Evolutionary conservation across 2,113 vertebrate genomes (phyloP), one percentile per base, ranked within the genome.

Genomic region (Orcinus orca): DNA sequence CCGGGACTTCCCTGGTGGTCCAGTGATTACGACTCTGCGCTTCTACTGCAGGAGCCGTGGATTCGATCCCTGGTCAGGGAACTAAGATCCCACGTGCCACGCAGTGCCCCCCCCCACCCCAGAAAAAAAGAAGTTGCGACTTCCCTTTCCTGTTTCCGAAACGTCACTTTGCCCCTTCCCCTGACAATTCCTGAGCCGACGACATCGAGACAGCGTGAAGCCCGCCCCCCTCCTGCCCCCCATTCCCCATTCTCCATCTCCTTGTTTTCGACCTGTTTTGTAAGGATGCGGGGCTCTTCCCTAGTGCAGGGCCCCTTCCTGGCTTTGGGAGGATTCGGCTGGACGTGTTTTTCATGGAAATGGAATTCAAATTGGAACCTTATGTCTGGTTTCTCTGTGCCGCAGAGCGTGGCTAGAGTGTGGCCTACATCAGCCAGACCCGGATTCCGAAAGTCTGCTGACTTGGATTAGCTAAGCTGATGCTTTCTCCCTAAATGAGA

Each of bases 291-390:
- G 44, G 86, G n/a, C 73, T 47, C 53, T 81, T 97, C 36, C 90
- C 60, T 41, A 63, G 47, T 55, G 21, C 55, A 31, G 91, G 68
- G 73, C 81, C 67, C 65, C 96, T 94, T 97, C 10, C 92, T 97
- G 95, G 93, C 76, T 93, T 95, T 36, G 50, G 38, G 82, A 79
- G 55, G 33, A 96, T 93, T 86, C n/a, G 77, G 50, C 8, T 97
- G 80, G 21, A 93, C 12, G 41, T 5, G 25, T 94, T 55, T 70
- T 55, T 58, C 53, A 44, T 41, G 41, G 55, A 96, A 94, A 93
- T 83, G 65, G 93, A 97, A 94, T 98, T 96, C 95, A 95, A 95
- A 96, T 97, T 94, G 93, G 91, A 98, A 97, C 96, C 88, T 70
- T 96, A 85, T 96, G 93, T 91, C 76, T 81, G 38, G 3, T 85